These are phyloP conservation scores for Cichlasoma orientale DNA, from an alignment of 2,797 vertebrate species.

Conservation along the genomic window DNA sequence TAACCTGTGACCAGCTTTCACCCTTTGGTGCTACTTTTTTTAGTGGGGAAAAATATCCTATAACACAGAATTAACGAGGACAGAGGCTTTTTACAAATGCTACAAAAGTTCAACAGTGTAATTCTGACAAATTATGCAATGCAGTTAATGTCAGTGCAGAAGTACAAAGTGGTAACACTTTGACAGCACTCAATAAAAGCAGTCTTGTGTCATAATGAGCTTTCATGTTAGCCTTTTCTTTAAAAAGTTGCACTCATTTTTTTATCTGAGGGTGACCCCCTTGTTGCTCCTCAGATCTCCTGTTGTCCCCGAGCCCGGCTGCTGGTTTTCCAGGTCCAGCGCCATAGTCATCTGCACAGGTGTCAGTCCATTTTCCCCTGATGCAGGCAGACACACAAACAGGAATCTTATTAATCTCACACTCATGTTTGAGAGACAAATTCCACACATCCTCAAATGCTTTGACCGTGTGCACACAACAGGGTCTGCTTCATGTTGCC, in stretches of 20 bases:
- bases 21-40: neutral
- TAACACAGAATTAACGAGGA: slow-evolving; percentile 5
- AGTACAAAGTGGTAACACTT: neutral
- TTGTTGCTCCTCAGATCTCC: slow-evolving; percentile 53
- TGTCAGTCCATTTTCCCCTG: slow-evolving; percentile 54
- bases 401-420: neutral
- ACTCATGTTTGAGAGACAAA: neutral
- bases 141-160: slow-evolving; percentile 6
- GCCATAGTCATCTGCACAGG: slow-evolving; percentile 67
- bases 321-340: slow-evolving; percentile 55
- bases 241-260: neutral
- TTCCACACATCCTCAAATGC: neutral
- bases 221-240: neutral
- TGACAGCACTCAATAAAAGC: slow-evolving; percentile 21
- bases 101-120: neutral
- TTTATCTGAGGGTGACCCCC: neutral
- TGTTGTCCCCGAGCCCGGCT: slow-evolving; percentile 42
- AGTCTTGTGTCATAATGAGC: neutral
- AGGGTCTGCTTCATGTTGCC: neutral
- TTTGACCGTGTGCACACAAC: neutral
- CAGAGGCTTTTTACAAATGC: slow-evolving; percentile 25
- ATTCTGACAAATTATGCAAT: neutral
- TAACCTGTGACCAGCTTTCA: neutral
- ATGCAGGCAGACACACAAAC: neutral
- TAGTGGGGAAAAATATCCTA: neutral